These are phyloP conservation scores for Lutjanus campechanus DNA, from an alignment of 2,797 vertebrate species.

Conservation along the genomic window DNA sequence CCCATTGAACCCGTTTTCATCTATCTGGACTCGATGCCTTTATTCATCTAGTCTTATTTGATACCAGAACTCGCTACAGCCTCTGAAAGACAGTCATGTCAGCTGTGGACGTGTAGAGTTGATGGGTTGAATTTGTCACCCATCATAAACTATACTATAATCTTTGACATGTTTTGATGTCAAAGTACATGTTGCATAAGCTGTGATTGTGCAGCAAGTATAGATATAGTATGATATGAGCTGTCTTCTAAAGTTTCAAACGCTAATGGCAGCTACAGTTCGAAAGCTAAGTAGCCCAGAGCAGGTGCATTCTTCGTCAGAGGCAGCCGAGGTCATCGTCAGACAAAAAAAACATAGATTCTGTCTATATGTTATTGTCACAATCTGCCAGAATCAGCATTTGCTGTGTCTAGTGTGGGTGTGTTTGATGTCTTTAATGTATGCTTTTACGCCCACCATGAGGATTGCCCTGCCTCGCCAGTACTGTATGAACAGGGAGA, in stretches of 20 bases:
- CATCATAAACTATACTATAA: conserved; percentile 7
- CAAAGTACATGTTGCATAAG: conserved; percentile 27
- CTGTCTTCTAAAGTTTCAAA: conserved; percentile 26
- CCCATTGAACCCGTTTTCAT: too few relatives aligned
- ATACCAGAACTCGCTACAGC: too few relatives aligned
- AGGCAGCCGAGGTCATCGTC: conserved; percentile 34
- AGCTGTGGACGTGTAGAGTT: too few relatives aligned
- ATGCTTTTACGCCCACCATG: conserved; percentile 65
- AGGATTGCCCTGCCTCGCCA: conserved; percentile 53
- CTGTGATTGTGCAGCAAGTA: conserved; percentile 5
- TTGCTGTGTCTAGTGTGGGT: conserved; percentile 48
- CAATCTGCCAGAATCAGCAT: conserved; percentile 53
- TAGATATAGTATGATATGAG: conserved; percentile 7
- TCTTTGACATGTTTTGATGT: conserved; percentile 35
- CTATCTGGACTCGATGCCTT: too few relatives aligned
- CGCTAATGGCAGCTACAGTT: conserved; percentile 17
- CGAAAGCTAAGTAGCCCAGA: conserved; percentile 4
- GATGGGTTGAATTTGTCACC: conserved; percentile 16
- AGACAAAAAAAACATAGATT: conserved; percentile 43
- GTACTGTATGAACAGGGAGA: conserved; percentile 48
- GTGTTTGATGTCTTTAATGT: conserved; percentile 68
- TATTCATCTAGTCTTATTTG: too few relatives aligned
- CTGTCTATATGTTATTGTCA: conserved; percentile 42
- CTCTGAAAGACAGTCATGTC: too few relatives aligned
- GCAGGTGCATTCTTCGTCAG: conserved; percentile 12